These are phyloP conservation scores for Drosophila pectinifera DNA, from an alignment of 1,140 invertebrate genomes.

Conservation along the genomic window DNA sequence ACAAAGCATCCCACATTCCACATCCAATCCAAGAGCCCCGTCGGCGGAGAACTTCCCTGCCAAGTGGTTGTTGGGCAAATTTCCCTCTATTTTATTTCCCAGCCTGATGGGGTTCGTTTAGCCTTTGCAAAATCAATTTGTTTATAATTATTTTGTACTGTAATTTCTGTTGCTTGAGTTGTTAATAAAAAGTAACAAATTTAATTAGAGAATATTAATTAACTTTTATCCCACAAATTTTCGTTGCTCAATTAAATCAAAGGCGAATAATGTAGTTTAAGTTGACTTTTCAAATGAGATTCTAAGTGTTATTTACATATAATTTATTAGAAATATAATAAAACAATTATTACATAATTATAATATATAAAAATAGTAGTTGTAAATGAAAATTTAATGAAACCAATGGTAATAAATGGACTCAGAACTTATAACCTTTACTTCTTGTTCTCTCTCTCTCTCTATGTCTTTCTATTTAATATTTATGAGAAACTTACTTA, in stretches of 20 bases:
- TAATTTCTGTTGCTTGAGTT: not conserved
- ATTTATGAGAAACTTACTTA: not conserved
- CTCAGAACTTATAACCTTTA: too few relatives aligned
- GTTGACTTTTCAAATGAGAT: not conserved
- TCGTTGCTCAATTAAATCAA: too few relatives aligned
- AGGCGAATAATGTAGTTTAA: not conserved
- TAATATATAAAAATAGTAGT: too few relatives aligned
- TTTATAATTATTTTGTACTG: not conserved
- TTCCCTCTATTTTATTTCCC: conserved; percentile 27
- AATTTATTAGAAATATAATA: too few relatives aligned
- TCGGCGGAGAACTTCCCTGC: conserved; percentile 17
- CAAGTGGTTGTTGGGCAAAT: not conserved
- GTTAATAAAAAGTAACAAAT: not conserved
- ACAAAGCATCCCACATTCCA: conserved; percentile 35
- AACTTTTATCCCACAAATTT: too few relatives aligned
- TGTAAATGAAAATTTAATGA: too few relatives aligned
- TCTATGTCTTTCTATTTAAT: not conserved
- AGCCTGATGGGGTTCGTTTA: too few relatives aligned
- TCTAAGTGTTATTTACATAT: too few relatives aligned
- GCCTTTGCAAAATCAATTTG: not conserved
- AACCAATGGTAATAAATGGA: too few relatives aligned
- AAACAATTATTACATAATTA: too few relatives aligned
- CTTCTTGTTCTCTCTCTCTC: too few relatives aligned
- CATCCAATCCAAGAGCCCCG: conserved; percentile 34
- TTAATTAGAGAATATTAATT: not conserved